Percentiles rank a stretch among this genome's conserved stretches.
phyloP scores from a whole-genome alignment of 2,888 invertebrate species.

The Stegana nigrithorax region DNA sequence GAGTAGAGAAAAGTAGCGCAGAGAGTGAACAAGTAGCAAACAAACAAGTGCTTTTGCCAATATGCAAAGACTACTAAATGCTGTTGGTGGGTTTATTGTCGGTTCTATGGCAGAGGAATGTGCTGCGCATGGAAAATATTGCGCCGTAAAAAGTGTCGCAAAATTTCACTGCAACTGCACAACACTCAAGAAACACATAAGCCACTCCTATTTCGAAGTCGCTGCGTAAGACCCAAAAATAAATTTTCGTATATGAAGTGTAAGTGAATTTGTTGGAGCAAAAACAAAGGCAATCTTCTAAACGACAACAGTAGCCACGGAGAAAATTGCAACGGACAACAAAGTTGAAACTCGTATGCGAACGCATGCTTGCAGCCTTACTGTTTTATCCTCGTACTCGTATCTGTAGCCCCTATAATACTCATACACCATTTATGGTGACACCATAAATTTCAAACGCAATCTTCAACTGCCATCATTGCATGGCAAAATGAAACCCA shows the following conservation, averaged over 20 bases:
- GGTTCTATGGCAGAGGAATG: background rate
- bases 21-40: background rate
- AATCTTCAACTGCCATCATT: background rate
- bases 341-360: background rate
- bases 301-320: background rate
- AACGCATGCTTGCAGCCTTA: background rate
- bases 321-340: too few relatives aligned
- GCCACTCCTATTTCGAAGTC: background rate
- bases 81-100: too few relatives aligned
- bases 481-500: background rate
- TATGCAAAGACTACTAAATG: background rate
- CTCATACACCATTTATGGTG: slow-evolving; percentile 17
- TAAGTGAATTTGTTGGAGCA: background rate
- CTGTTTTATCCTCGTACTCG: background rate
- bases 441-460: slow-evolving; percentile 11
- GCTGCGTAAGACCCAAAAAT: background rate
- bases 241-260: background rate
- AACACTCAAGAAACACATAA: background rate
- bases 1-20: background rate
- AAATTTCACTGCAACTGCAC: too few relatives aligned
- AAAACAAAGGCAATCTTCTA: background rate
- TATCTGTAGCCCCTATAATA: background rate
- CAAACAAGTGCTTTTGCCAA: too few relatives aligned
- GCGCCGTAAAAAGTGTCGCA: too few relatives aligned
- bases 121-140: background rate